Base-by-base conservation (phyloP, 2,888 invertebrate genomes). In the Heliconius erato region DNA sequence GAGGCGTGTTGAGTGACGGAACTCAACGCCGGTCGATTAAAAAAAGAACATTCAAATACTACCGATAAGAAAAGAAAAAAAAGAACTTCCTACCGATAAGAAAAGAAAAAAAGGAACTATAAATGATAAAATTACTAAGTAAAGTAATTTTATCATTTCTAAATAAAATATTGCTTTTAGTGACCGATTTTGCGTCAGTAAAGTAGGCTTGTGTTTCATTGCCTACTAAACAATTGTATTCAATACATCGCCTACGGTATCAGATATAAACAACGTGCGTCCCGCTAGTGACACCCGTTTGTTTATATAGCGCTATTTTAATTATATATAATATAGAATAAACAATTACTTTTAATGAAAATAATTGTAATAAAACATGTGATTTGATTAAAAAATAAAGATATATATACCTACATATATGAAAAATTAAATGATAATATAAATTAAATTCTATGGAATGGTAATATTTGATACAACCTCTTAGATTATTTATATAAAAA, bases 141-240 rank as follows among this genome's bases (percentile, higher is more conserved):
- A n/a, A n/a, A n/a, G n/a, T 28, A 16, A 2, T 28, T 67, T 67
- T 28, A 67, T 67, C 28, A 28, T 28, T 26, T 5, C 0, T 28
- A 4, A 16, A 16, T n/a, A 28, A 67, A 19, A 28, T 16, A 16
- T 67, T 72, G 44, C 72, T 63, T 40, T 7, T 9, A 76, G 3
- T 63, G 32, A 76, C 35, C 23, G n/a, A 28, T 32, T 28, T 74
- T n/a, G 35, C 59, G 59, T 35, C 59, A 76, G 74, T 35, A 76
- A 59, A 14, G n/a, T n/a, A 59, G 23, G 35, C 26, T 35, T 40
- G 9, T n/a, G 35, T 76, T 76, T 35, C 40, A 40, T 76, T 16
- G 63, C 35, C 63, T 35, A 40, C 35, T 63, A 35, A 76, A 40
- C 76, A 76, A 76, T 76, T 76, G 76, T 63, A 76, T 76, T 76